Base-by-base conservation (phyloP, 2,888 invertebrate genomes). In the Diarsia dahlii region DNA sequence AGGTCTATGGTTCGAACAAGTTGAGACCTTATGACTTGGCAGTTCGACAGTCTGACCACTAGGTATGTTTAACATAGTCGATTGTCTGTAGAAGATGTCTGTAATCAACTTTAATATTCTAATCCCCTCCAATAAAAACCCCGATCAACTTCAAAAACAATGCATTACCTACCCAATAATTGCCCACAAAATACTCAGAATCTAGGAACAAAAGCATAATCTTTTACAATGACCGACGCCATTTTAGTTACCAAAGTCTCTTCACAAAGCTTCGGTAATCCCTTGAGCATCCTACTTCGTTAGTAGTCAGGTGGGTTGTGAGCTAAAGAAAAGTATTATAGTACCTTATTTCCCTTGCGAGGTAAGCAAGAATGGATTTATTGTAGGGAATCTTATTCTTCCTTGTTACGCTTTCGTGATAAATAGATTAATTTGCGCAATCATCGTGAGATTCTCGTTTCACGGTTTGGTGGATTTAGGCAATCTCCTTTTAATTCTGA, bases 311-410 rank as follows among this genome's bases (percentile, higher is more conserved):
- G 81, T 79, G 46, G 65, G 50, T 77, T 70, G 81, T 79, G 46
- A 67, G 50, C 78, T 70, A 74, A 78, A 74, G 78, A 83, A 78
- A 87, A 82, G 78, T 80, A 84, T 78, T 78, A 87, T 74, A 69
- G 76, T 78, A 72, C 76, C 54, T 80, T 84, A 86, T 87, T 87
- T 84, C 88, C 84, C 82, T 63, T 56, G 81, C 58, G 87, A 63
- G 75, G 67, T 75, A 67, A 74, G 68, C 71, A 65, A 70, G 58
- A 48, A 70, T 69, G 12, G 71, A 80, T 79, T 71, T 72, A 58
- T 70, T 54, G 63, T 39, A 67, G 39, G 56, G 12, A 62, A 72
- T 73, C 50, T 66, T 58, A 52, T 54, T 56, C 23, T 39, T 48
- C 45, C 23, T 60, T 34, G 28, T 48, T 54, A 48, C 15, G n/a